These are phyloP conservation scores for Tortricodes alternella DNA, from an alignment of 2,888 invertebrate species.

Conservation along the genomic window DNA sequence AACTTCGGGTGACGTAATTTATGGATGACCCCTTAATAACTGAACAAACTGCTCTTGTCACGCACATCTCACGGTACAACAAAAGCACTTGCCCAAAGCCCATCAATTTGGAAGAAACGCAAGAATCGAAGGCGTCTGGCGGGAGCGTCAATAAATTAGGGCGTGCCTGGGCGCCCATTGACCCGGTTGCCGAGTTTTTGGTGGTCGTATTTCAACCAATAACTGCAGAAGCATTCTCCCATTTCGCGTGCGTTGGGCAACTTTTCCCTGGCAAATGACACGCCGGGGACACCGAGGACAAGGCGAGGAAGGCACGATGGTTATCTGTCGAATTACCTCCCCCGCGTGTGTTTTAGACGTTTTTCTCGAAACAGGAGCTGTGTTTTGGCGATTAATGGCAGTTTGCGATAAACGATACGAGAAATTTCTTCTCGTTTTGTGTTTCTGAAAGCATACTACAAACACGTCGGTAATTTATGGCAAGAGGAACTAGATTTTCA, in stretches of 20 bases:
- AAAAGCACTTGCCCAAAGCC: slow-evolving; percentile 7
- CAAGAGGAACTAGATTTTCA: too few relatives aligned
- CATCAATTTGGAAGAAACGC: slow-evolving; percentile 21
- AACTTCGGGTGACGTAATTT: too few relatives aligned
- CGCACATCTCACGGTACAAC: slow-evolving; percentile 9
- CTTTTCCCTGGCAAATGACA: slow-evolving; percentile 27
- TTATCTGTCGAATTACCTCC: slow-evolving; percentile 31
- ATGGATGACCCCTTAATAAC: too few relatives aligned
- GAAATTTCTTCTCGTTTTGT: too few relatives aligned
- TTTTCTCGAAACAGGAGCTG: slow-evolving; percentile 16
- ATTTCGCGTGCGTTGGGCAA: slow-evolving; percentile 31
- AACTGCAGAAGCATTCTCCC: slow-evolving; percentile 41
- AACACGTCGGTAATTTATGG: too few relatives aligned
- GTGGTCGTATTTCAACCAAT: slow-evolving; percentile 52
- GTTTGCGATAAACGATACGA: not conserved
- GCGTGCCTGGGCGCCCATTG: slow-evolving; percentile 51
- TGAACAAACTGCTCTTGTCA: not conserved
- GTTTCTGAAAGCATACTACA: too few relatives aligned
- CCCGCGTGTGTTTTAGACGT: slow-evolving; percentile 28
- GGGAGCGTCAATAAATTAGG: slow-evolving; percentile 43
- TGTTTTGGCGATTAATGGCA: slow-evolving; percentile 19
- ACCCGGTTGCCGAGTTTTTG: slow-evolving; percentile 50
- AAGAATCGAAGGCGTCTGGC: slow-evolving; percentile 22
- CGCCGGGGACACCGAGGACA: slow-evolving; percentile 11
- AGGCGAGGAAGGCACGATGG: slow-evolving; percentile 21